phyloP scores from a whole-genome alignment of 2,888 invertebrate genomes.

The Acholoe squamosa region DNA sequence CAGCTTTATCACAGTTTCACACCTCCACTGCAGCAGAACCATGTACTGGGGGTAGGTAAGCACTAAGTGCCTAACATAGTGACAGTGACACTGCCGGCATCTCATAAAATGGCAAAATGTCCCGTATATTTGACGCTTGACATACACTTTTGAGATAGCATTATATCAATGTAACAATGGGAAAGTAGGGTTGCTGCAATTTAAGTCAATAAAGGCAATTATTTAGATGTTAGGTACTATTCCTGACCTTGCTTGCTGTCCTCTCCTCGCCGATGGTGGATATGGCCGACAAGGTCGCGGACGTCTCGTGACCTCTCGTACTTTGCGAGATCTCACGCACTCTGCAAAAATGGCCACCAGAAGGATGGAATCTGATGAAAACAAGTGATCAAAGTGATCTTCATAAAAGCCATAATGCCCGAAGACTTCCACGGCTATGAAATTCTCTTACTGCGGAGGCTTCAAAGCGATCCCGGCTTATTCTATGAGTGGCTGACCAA shows the following conservation, averaged over 20 bases:
- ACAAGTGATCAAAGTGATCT: constrained; percentile 22
- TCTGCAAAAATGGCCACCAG: constrained; percentile 53
- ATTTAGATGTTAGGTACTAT: neutral
- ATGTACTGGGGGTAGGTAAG: too few relatives aligned
- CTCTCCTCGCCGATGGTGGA: neutral
- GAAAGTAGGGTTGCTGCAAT: too few relatives aligned
- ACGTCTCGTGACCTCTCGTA: constrained; percentile 56
- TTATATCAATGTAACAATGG: too few relatives aligned
- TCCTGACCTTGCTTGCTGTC: constrained; percentile 51
- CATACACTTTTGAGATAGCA: too few relatives aligned
- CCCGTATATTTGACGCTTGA: too few relatives aligned
- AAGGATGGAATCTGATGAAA: constrained; percentile 31
- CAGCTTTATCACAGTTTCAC: too few relatives aligned
- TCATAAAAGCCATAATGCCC: constrained; percentile 41
- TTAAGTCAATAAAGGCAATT: too few relatives aligned
- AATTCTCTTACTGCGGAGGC: constrained; percentile 80
- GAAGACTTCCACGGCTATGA: constrained; percentile 81
- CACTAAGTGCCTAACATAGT: too few relatives aligned
- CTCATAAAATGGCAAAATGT: too few relatives aligned
- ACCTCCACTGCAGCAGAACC: too few relatives aligned
- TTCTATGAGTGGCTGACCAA: constrained; percentile 79
- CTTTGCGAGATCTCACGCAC: constrained; percentile 13
- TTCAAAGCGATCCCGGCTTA: constrained; percentile 77
- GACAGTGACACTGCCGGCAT: too few relatives aligned
- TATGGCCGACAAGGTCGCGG: constrained; percentile 63